These are phyloP conservation scores for Caenorhabditis briggsae DNA, from an alignment of 1,140 invertebrate genomes.

Conservation along the genomic window DNA sequence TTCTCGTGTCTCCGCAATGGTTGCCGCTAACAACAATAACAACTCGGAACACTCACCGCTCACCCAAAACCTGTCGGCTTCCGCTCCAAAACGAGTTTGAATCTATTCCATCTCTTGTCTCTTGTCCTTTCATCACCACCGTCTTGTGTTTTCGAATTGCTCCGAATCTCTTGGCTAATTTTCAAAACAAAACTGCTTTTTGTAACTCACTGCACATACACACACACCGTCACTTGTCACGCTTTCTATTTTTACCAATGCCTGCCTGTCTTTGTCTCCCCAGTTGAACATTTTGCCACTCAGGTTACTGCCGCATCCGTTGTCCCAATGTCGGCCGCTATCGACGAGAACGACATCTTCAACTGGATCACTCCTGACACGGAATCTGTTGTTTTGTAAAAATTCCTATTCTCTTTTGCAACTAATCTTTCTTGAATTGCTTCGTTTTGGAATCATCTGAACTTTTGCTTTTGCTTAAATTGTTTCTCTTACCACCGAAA, in stretches of 20 bases:
- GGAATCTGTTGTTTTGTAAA: slow-evolving; percentile 33
- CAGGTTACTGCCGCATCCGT: neutral
- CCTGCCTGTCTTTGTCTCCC: neutral
- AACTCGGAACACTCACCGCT: slow-evolving; percentile 4
- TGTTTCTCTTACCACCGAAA: no score
- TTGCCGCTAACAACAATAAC: slow-evolving; percentile 11
- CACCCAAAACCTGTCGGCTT: neutral
- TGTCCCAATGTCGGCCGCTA: slow-evolving; percentile 2
- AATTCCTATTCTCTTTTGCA: neutral
- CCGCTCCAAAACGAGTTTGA: slow-evolving; percentile 35
- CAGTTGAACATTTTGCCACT: slow-evolving; percentile 30
- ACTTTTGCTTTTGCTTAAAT: neutral
- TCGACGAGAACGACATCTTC: slow-evolving; percentile 40
- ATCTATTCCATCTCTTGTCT: slow-evolving; percentile 4
- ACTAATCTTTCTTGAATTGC: neutral
- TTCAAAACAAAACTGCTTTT: neutral
- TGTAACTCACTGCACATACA: neutral
- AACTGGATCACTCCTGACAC: slow-evolving; percentile 48
- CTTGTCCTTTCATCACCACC: neutral
- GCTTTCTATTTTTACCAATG: neutral
- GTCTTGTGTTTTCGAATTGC: slow-evolving; percentile 12
- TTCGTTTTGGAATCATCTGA: no score
- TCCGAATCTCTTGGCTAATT: neutral
- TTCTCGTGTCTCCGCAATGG: slow-evolving; percentile 5
- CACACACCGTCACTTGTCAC: neutral